Evolutionary conservation across 1,140 invertebrate species (phyloP).

Genomic region (Ephestia elutella): DNA sequence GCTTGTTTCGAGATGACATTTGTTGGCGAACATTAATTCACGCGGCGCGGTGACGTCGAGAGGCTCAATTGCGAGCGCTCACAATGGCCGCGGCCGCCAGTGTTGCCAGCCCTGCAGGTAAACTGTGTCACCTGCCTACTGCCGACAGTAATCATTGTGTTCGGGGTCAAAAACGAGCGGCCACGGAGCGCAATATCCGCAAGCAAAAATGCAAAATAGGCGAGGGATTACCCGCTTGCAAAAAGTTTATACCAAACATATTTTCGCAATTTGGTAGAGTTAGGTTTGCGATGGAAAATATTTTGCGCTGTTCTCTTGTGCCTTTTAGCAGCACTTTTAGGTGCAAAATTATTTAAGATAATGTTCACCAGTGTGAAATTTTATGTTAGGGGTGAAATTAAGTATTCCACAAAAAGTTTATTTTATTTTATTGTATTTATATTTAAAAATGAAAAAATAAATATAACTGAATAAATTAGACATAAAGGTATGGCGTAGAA

Average conservation of each 20-base stretch:
- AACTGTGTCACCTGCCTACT: constrained; percentile 14
- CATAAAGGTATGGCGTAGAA: no score
- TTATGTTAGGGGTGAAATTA: no score
- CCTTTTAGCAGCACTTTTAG: no score
- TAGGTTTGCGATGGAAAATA: background rate
- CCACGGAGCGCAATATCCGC: constrained; percentile 1
- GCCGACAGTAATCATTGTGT: constrained; percentile 8
- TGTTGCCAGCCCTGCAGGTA: constrained; percentile 12
- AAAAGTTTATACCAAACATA: background rate
- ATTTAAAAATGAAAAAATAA: no score
- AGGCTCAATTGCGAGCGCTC: constrained; percentile 47
- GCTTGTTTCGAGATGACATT: constrained; percentile 41
- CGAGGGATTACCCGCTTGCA: background rate
- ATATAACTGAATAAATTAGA: no score
- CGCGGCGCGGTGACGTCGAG: constrained; percentile 35
- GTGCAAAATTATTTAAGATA: no score
- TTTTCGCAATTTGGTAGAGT: background rate
- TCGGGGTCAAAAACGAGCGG: constrained; percentile 5
- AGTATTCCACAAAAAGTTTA: no score
- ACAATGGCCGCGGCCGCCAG: constrained; percentile 34
- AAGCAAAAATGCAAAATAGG: background rate
- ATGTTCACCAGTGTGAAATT: no score
- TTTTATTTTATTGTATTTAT: no score
- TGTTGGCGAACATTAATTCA: constrained; percentile 46
- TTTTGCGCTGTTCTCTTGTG: background rate